Evolutionary conservation across 2,888 invertebrate species (phyloP).

Genomic region (Nymphalis c-album): DNA sequence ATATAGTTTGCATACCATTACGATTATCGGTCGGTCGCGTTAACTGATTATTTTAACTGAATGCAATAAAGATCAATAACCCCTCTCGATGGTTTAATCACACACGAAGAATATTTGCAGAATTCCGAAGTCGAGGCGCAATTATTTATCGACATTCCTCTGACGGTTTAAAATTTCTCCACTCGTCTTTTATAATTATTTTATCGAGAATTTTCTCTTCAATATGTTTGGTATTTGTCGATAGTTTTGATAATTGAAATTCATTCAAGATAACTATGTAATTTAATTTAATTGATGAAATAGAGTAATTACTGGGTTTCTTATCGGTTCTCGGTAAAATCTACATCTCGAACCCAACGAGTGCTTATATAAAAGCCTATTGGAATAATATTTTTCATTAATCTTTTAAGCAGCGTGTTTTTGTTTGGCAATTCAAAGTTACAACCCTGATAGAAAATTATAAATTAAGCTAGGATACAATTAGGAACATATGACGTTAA

Average conservation of each 20-base stretch:
- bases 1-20: constrained; percentile 14
- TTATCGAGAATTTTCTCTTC: not conserved
- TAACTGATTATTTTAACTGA: constrained; percentile 4
- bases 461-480: constrained; percentile 18
- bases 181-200: not conserved
- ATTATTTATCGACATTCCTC: constrained; percentile 17
- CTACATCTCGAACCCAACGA: too few species aligned
- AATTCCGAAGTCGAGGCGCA: constrained; percentile 7
- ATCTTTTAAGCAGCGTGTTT: too few species aligned
- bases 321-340: too few species aligned
- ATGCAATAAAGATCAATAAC: constrained; percentile 24
- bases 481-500: constrained; percentile 14
- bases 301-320: too few species aligned
- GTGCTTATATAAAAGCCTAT: too few species aligned
- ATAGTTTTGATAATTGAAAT: too few species aligned
- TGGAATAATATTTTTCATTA: too few species aligned
- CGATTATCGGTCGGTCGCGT: constrained; percentile 18
- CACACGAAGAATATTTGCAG: constrained; percentile 23
- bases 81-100: constrained; percentile 20
- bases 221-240: not conserved
- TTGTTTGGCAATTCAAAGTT: not conserved
- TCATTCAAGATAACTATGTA: too few species aligned
- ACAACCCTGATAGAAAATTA: constrained; percentile 12
- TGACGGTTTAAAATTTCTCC: constrained; percentile 7
- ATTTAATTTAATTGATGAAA: too few species aligned